Evolutionary conservation across 2,797 vertebrate genomes (phyloP), one percentile per base, ranked within the genome.

Genomic region (Jordanella pulchra): DNA sequence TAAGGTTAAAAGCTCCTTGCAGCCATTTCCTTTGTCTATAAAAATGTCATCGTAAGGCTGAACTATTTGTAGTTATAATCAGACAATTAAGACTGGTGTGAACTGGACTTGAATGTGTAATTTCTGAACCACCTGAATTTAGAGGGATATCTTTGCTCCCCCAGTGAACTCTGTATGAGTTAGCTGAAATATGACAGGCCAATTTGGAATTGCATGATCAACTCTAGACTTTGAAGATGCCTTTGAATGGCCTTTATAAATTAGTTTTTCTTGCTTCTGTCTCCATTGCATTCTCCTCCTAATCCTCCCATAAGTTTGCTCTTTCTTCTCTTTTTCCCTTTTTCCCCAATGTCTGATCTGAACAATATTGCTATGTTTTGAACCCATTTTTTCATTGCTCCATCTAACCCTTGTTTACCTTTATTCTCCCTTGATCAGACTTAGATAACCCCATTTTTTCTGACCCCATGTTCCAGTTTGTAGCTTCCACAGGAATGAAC

Each of bases 401-500:
- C 53, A 51, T 72, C 75, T 81, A 80, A 82, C 81, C 73, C 77
- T 86, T 87, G 84, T 89, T 87, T 86, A 84, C 89, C 83, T 90
- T 86, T 82, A 80, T 89, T 89, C 84, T 89, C 82, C 81, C 89
- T 87, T 80, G 86, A 91, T 89, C 81, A n/a, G 82, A 81, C 87
- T 87, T 76, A 83, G 76, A 89, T 83, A 71, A 82, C 82, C 82
- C 84, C 76, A 78, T 75, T 89, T 89, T 90, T 74, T 78, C 75
- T 77, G 87, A 88, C 87, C 82, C 81, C 63, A 71, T 63, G 65
- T 83, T 77, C 78, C 74, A 65, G 83, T 79, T 78, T 89, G 73
- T 73, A 84, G 87, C 70, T 94, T 94, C 91, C 84, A 81, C 75
- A 4, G 85, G 80, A 84, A 83, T 88, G 90, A 93, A 88, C 92